Base-by-base conservation (phyloP, 2,113 vertebrate genomes). In the Phalacrocorax carbo region DNA sequence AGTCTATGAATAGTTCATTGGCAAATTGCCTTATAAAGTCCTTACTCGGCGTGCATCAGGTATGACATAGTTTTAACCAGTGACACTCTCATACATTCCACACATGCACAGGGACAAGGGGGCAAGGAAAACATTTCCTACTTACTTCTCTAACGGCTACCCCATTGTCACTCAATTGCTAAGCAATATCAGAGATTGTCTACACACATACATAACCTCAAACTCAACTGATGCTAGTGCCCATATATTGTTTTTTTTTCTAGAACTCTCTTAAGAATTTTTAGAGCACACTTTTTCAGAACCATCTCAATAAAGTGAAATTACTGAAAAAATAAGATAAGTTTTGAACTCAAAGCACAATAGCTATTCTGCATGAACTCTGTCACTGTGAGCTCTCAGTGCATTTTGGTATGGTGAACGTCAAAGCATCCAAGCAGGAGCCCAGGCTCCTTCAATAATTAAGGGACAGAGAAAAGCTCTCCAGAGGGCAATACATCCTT, bases 201-300 rank as follows among this genome's bases (percentile, higher is more conserved):
- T 60, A 6, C 13, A 23, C 32, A 15, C 30, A 0, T 16, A 29
- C 2, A 2, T 26, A 44, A 82, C 58, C 32, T 19, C 52, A 69
- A 93, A 73, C 11, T 9, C 52, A 55, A 32, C 66, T 58, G 1
- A 1, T 58, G 52, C 27, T 32, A 40, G 15, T 40, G 19, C 61
- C 62, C 22, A 51, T 6, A 21, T 0, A 52, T 52, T 13, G 9
- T 32, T 46, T 46, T 21, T 34, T 23, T 8, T 2, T 0, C 13
- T 38, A 79, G 55, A 93, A 71, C 13, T 20, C 18, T 27, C 65
- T 3, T 1, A 58, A 71, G n/a, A 23, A 13, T 34, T 77, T 89
- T 87, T 68, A 82, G n/a, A 77, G 44, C 7, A 66, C 12, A 4
- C 5, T 16, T 75, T 54, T 61, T 27, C 21, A 62, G 34, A 90